phyloP scores from a whole-genome alignment of 1,140 invertebrate species.

The Penaeus chinensis region DNA sequence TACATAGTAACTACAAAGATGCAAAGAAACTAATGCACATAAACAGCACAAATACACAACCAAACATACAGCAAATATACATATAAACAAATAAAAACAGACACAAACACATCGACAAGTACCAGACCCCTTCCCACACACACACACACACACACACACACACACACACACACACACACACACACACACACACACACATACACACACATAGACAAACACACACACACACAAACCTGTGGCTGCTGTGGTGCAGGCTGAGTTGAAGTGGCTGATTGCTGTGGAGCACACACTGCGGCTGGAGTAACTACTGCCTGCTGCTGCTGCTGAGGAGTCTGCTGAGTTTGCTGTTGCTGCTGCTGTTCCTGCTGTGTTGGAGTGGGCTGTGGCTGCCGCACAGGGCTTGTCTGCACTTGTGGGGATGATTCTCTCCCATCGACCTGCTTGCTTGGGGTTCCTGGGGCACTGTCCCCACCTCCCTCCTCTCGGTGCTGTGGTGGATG shows the following conservation, averaged over 20 bases:
- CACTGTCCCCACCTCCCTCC: slow-evolving; percentile 45
- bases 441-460: slow-evolving; percentile 52
- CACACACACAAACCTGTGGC: too few species aligned
- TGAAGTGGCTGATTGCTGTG: neutral
- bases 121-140: too few species aligned
- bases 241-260: neutral
- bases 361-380: neutral
- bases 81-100: too few species aligned
- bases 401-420: slow-evolving; percentile 55
- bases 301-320: neutral
- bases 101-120: too few species aligned
- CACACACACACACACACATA: too few species aligned
- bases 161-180: too few species aligned
- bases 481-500: slow-evolving; percentile 37
- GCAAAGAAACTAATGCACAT: too few species aligned
- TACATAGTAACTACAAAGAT: too few species aligned
- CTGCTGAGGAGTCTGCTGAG: slow-evolving; percentile 18
- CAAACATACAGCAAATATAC: too few species aligned
- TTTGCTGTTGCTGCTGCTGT: slow-evolving; percentile 1
- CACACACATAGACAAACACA: too few species aligned
- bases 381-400: slow-evolving; percentile 37
- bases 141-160: too few species aligned
- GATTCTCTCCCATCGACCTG: slow-evolving; percentile 56
- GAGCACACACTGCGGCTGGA: neutral
- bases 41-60: too few species aligned